These are phyloP conservation scores for Chondrilla cf. caribensis DNA, from an alignment of 37 sponge, comb jelly and placozoan species.

Conservation along the genomic window DNA sequence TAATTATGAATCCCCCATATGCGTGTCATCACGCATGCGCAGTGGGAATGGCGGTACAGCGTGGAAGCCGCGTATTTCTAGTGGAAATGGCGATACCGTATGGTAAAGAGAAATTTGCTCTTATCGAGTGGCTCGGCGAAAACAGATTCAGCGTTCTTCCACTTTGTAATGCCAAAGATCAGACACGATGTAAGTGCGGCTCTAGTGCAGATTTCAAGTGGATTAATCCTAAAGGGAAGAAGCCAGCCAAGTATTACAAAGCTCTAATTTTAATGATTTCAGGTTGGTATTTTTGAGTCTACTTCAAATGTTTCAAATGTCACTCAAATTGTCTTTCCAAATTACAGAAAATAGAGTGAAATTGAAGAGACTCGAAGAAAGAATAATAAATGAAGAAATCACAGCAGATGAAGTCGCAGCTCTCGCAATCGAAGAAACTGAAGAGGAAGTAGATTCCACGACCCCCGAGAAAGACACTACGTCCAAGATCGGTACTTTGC, in stretches of 20 bases:
- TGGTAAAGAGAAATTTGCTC: conserved; percentile 2
- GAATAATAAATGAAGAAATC: neutral
- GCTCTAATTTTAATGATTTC: conserved; percentile 32
- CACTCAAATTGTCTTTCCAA: too few relatives aligned
- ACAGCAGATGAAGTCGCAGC: neutral
- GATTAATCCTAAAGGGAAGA: neutral
- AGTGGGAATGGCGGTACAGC: too few relatives aligned
- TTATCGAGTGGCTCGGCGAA: conserved; percentile 43
- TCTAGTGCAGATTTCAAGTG: neutral
- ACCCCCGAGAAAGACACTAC: neutral
- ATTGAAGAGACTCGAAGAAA: neutral
- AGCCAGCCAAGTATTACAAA: conserved; percentile 32
- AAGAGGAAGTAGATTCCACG: neutral
- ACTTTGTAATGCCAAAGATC: neutral
- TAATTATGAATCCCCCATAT: too few relatives aligned
- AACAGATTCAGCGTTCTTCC: conserved; percentile 33
- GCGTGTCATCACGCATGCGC: too few relatives aligned
- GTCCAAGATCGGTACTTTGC: too few relatives aligned
- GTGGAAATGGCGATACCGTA: neutral
- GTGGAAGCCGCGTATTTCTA: too few relatives aligned
- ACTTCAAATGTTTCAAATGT: neutral
- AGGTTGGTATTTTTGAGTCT: conserved; percentile 7
- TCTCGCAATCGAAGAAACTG: neutral
- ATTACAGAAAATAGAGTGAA: too few relatives aligned
- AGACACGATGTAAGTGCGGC: neutral